phyloP scores from a whole-genome alignment of 2,888 invertebrate genomes.

The Alloplasta piceator region DNA sequence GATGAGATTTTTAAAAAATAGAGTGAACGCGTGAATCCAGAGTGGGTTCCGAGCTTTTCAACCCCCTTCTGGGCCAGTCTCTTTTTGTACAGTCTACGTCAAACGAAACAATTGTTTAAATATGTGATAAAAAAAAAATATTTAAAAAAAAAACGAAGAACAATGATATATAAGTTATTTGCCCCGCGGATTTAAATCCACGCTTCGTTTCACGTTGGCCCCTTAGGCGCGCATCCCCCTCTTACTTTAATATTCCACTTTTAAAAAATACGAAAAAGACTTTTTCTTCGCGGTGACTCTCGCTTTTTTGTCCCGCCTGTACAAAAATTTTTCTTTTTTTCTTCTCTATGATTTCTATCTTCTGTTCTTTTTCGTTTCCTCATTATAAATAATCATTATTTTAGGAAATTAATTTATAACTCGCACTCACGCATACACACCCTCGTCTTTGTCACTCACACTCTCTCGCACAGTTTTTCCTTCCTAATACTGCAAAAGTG shows the following conservation, averaged over 20 bases:
- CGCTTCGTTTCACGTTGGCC: constrained; percentile 58
- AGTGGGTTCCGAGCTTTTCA: constrained; percentile 30
- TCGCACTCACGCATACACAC: constrained; percentile 61
- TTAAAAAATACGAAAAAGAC: constrained; percentile 64
- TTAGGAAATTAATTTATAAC: constrained; percentile 73
- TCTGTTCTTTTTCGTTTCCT: constrained; percentile 26
- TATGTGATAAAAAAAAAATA: constrained; percentile 18
- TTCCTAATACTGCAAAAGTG: constrained; percentile 79
- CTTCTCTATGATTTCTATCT: constrained; percentile 46
- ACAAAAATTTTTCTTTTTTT: constrained; percentile 69
- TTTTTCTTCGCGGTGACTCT: constrained; percentile 69
- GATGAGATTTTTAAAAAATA: constrained; percentile 11
- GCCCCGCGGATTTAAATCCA: constrained; percentile 49
- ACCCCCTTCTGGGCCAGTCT: constrained; percentile 53
- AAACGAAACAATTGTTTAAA: constrained; percentile 45
- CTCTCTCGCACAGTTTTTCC: constrained; percentile 73
- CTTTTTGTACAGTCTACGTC: constrained; percentile 56
- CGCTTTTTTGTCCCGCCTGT: constrained; percentile 71
- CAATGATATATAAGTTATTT: constrained; percentile 62
- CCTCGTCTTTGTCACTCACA: constrained; percentile 2
- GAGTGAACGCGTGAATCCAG: constrained; percentile 14
- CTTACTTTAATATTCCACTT: constrained; percentile 47
- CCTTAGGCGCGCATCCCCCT: constrained; percentile 58
- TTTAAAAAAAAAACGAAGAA: constrained; percentile 50
- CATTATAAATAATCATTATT: constrained; percentile 78